phyloP scores from a whole-genome alignment of 2,888 invertebrate species.

The Phoenoteleia sp. region DNA sequence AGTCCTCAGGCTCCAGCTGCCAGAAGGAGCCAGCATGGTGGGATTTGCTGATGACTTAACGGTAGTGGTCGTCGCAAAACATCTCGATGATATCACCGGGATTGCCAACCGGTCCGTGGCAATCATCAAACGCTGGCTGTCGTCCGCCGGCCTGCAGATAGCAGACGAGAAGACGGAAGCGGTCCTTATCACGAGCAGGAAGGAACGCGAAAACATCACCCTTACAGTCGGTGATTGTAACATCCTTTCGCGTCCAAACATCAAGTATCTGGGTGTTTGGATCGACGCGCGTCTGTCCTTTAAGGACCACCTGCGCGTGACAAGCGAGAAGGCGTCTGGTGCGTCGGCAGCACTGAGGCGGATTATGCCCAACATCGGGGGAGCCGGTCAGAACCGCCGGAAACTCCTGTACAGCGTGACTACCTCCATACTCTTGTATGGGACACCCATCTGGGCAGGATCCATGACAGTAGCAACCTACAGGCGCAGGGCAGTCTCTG shows the following conservation, averaged over 20 bases:
- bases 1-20: background rate
- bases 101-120: constrained; percentile 19
- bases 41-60: background rate
- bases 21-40: background rate
- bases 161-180: constrained; percentile 54
- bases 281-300: constrained; percentile 42
- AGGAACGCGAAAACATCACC: constrained; percentile 43
- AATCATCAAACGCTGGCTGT: background rate
- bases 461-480: background rate
- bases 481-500: background rate
- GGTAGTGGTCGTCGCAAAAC: too few relatives aligned
- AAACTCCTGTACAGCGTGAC: constrained; percentile 25
- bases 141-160: background rate
- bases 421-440: constrained; percentile 36
- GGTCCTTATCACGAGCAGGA: constrained; percentile 45
- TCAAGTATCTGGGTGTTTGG: constrained; percentile 65
- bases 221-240: constrained; percentile 46
- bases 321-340: background rate
- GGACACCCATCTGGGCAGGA: constrained; percentile 32
- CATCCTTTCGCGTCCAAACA: constrained; percentile 40
- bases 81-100: too few relatives aligned
- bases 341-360: background rate
- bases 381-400: constrained; percentile 23
- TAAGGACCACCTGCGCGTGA: background rate
- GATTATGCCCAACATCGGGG: constrained; percentile 8